Evolutionary conservation across 64 coral and sea anemone genomes (phyloP).

Genomic region (Montipora efflorescens): DNA sequence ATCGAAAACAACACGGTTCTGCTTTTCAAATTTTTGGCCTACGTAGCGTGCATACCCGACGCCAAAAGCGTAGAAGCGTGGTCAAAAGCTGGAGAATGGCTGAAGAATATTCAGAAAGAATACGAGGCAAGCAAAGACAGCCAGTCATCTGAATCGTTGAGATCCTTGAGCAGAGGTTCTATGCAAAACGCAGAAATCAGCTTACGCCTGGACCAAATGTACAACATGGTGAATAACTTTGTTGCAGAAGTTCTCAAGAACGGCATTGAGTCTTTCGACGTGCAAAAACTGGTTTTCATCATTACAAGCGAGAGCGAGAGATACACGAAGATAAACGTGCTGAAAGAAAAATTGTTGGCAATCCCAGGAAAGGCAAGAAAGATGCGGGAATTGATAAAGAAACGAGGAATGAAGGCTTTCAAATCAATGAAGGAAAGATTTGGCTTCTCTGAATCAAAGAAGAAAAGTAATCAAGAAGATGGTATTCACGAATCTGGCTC

Average conservation of each 20-base stretch:
- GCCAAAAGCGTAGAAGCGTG: constrained; percentile 64
- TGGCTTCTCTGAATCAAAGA: constrained; percentile 69
- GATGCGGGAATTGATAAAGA: constrained; percentile 41
- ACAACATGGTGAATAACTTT: constrained; percentile 66
- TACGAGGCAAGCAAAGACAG: not conserved
- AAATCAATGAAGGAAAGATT: constrained; percentile 59
- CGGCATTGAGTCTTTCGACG: constrained; percentile 64
- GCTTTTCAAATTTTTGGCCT: constrained; percentile 63
- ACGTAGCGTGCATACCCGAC: constrained; percentile 60
- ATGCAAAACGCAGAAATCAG: constrained; percentile 31
- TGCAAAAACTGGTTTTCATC: constrained; percentile 51
- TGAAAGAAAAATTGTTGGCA: constrained; percentile 48
- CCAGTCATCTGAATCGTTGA: not conserved
- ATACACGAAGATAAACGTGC: constrained; percentile 50
- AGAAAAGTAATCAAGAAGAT: constrained; percentile 46
- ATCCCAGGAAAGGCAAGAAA: constrained; percentile 46
- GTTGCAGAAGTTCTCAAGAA: constrained; percentile 56
- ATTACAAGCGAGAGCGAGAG: constrained; percentile 65
- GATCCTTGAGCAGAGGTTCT: constrained; percentile 38
- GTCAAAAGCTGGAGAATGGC: constrained; percentile 60
- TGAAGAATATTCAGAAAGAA: constrained; percentile 55
- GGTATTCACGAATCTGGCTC: constrained; percentile 63
- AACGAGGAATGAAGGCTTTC: not conserved
- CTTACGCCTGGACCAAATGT: constrained; percentile 47
- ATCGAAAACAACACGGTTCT: constrained; percentile 55